Evolutionary conservation across 53 echinoderm and acorn worm species (phyloP).

Genomic region (Stichopus horrens): DNA sequence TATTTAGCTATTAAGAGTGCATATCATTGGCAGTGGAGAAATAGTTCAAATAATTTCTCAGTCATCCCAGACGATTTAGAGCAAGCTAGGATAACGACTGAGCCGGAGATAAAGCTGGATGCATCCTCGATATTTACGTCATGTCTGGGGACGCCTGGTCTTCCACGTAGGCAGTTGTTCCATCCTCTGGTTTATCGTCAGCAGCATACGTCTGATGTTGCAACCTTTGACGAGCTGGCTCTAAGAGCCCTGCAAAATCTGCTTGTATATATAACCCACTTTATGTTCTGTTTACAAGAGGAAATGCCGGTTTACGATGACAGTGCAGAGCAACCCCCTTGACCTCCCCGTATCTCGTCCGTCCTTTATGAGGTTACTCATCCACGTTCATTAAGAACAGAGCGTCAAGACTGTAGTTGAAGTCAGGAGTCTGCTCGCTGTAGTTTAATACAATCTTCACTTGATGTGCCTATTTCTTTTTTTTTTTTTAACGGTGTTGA

Average conservation of each 20-base stretch:
- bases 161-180: background rate
- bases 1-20: no score
- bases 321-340: no score
- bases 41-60: slow-evolving; percentile 3
- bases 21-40: background rate
- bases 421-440: background rate
- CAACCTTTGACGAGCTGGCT: background rate
- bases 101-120: background rate
- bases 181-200: background rate
- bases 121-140: background rate
- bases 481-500: background rate
- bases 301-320: no score
- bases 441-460: background rate
- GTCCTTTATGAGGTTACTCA: background rate
- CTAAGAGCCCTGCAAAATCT: background rate
- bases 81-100: background rate
- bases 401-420: background rate
- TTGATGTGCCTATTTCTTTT: background rate
- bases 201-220: no score
- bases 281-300: no score
- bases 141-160: background rate
- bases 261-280: background rate
- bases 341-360: no score
- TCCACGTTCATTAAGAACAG: background rate
- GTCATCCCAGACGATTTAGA: background rate